Conservation (phyloP, 2,113 vertebrate species). For the Nycticryphes semicollaris region DNA sequence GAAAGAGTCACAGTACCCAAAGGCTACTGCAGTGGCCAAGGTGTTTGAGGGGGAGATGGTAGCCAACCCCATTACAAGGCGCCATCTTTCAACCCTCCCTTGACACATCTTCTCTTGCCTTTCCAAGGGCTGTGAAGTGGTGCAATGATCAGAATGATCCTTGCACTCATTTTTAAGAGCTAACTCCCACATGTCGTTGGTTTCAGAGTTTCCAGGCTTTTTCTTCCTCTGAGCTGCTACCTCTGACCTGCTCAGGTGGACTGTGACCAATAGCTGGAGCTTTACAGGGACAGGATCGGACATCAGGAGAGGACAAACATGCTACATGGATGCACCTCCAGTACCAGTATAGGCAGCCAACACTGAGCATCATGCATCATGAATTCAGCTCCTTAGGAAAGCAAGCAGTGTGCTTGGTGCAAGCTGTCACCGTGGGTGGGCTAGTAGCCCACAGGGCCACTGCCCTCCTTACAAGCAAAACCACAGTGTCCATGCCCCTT, state of each 20-base stretch:
- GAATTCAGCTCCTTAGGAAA: not conserved
- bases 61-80: accelerated
- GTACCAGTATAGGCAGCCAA: not conserved
- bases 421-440: not conserved
- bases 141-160: not conserved
- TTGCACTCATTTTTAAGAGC: not conserved
- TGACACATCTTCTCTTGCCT: not conserved
- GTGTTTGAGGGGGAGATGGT: not conserved
- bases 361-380: accelerated
- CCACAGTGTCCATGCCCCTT: accelerated
- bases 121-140: not conserved
- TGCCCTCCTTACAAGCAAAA: not conserved
- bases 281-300: not conserved
- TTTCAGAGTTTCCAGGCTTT: not conserved
- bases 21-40: not conserved
- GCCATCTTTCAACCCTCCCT: not conserved
- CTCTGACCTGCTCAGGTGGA: not conserved
- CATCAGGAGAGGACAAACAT: not conserved
- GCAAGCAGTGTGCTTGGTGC: not conserved
- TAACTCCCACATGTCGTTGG: not conserved
- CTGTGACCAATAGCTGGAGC: not conserved
- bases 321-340: not conserved
- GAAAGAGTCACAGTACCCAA: not conserved
- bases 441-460: not conserved
- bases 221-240: not conserved